Evolutionary conservation across 2,888 invertebrate genomes (phyloP).

Genomic region (Heliconius sara): DNA sequence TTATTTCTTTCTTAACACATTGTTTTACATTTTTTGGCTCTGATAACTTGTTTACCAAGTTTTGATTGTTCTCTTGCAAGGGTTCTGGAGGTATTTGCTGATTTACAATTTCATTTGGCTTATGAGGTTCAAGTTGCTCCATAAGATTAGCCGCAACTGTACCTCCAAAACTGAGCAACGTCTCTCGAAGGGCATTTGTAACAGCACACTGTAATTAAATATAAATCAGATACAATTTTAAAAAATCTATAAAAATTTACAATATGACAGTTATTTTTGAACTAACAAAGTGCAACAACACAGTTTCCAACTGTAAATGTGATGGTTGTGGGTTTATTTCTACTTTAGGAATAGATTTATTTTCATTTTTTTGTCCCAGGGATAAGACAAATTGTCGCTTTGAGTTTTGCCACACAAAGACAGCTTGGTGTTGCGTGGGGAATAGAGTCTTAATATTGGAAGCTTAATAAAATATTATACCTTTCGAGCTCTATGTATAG

Average conservation of each 20-base stretch:
- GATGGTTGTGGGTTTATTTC: too few relatives aligned
- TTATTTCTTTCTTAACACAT: conserved; percentile 53
- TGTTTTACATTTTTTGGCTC: conserved; percentile 48
- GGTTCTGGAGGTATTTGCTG: conserved; percentile 38
- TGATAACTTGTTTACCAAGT: conserved; percentile 57
- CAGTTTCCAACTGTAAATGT: too few relatives aligned
- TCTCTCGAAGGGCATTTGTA: conserved; percentile 77
- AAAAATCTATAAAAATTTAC: too few relatives aligned
- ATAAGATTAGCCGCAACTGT: conserved; percentile 66
- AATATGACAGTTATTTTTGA: too few relatives aligned
- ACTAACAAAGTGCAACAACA: too few relatives aligned
- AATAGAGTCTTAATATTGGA: not conserved
- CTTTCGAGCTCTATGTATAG: conserved; percentile 78
- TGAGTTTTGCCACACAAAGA: not conserved
- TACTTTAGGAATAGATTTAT: too few relatives aligned
- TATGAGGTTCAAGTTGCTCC: conserved; percentile 61
- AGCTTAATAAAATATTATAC: conserved; percentile 44
- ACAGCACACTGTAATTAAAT: conserved; percentile 69
- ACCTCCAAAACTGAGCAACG: conserved; percentile 77
- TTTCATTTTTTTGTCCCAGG: too few relatives aligned
- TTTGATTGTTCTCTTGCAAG: conserved; percentile 56
- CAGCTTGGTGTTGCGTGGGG: not conserved
- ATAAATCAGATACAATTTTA: not conserved
- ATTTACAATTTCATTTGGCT: conserved; percentile 46
- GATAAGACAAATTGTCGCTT: too few relatives aligned